Conservation (phyloP, 2,113 vertebrate species). For the Triplophysa siluroides region DNA sequence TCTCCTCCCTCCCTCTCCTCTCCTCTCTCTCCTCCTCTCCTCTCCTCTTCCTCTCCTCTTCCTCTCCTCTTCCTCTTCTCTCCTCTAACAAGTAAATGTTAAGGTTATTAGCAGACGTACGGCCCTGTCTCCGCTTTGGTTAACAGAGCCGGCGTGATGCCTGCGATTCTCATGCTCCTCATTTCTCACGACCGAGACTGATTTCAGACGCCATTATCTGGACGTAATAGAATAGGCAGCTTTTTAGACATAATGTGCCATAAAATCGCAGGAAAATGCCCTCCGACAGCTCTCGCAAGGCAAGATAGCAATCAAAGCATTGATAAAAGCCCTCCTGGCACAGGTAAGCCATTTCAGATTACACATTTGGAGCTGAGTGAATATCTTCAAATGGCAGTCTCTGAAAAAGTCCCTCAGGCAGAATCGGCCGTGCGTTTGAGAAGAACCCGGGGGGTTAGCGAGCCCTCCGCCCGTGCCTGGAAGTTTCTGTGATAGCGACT, state of each 20-base stretch:
- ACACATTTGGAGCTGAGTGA: slow-evolving; percentile 24
- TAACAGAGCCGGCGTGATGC: slow-evolving; percentile 1
- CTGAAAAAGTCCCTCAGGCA: slow-evolving; percentile 1
- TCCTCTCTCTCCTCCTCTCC: slow-evolving; percentile 10
- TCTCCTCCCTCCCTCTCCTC: not conserved
- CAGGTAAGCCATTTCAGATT: slow-evolving; percentile 47
- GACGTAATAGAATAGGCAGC: slow-evolving; percentile 20
- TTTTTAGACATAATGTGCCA: slow-evolving; percentile 36
- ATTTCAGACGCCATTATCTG: slow-evolving; percentile 15
- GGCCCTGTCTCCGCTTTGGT: not conserved
- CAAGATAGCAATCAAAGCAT: slow-evolving; percentile 42
- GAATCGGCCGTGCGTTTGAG: slow-evolving; percentile 20
- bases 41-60: not conserved
- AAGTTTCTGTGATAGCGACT: slow-evolving; percentile 25
- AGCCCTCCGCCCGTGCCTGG: not conserved
- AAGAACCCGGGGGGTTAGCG: slow-evolving; percentile 19
- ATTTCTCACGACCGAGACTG: not conserved
- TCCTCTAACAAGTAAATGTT: not conserved
- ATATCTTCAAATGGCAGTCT: slow-evolving; percentile 50
- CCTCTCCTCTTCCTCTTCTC: not conserved
- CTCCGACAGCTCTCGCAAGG: slow-evolving; percentile 34
- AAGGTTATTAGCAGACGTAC: slow-evolving; percentile 2
- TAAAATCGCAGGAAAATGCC: slow-evolving; percentile 33
- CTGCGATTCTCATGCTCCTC: slow-evolving; percentile 3
- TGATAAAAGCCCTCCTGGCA: slow-evolving; percentile 44